Percentiles rank a stretch among this genome's conserved stretches.
Evolutionary conservation across 2,113 vertebrate species (phyloP).

Genomic region (Colius striatus): DNA sequence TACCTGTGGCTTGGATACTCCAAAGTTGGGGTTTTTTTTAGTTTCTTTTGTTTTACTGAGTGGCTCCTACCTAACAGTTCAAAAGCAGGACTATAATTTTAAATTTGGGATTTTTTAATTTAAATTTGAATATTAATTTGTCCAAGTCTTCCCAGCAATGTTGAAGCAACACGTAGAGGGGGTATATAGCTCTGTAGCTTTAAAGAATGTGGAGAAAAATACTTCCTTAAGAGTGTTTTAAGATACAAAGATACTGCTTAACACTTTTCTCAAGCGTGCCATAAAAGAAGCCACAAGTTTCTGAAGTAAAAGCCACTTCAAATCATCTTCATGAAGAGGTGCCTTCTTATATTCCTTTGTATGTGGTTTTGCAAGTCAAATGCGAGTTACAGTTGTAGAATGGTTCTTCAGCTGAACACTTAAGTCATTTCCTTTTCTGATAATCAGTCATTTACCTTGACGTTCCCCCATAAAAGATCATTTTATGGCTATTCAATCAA

Average conservation of each 20-base stretch:
- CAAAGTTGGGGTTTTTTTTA: too few relatives aligned
- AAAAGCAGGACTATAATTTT: background rate
- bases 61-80: background rate
- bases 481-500: background rate
- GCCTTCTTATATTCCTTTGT: conserved; percentile 33
- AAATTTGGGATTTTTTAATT: background rate
- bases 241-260: background rate
- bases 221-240: conserved; percentile 31
- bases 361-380: conserved; percentile 72
- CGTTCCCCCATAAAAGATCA: background rate
- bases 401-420: background rate
- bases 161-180: background rate
- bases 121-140: background rate
- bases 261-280: conserved; percentile 20
- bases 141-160: background rate
- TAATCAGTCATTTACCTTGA: background rate
- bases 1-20: background rate
- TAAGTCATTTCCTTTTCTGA: background rate
- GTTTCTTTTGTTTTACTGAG: background rate
- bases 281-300: conserved; percentile 77
- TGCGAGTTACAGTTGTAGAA: conserved; percentile 26
- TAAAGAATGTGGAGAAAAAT: background rate
- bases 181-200: background rate
- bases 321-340: conserved; percentile 62
- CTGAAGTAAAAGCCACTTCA: conserved; percentile 81